Conservation (phyloP, 2,113 vertebrate species). For the Dipodomys stephensi region DNA sequence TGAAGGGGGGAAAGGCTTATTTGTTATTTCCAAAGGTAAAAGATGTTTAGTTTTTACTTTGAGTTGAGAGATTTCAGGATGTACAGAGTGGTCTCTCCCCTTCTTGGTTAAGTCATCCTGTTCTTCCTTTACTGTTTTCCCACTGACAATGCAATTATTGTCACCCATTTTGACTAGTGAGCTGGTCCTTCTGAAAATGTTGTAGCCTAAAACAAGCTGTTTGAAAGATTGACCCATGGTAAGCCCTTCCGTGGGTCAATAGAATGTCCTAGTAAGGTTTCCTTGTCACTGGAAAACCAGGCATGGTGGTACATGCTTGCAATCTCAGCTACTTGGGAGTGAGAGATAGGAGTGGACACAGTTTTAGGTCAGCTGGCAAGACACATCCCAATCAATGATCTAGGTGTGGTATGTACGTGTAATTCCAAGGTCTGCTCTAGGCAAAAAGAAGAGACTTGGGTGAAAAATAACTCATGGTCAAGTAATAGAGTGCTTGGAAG, state of each 20-base stretch:
- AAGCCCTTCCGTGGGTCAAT: constrained; percentile 14
- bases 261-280: background rate
- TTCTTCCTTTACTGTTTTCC: constrained; percentile 43
- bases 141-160: constrained; percentile 14
- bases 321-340: too few species aligned
- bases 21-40: constrained; percentile 52
- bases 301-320: too few species aligned
- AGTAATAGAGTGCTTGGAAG: background rate
- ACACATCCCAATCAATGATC: too few species aligned
- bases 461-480: too few species aligned
- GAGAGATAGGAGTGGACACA: too few species aligned
- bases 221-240: background rate
- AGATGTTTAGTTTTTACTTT: constrained; percentile 51
- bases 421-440: too few species aligned
- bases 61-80: constrained; percentile 23
- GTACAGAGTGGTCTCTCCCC: background rate
- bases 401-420: too few species aligned
- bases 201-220: constrained; percentile 11
- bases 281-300: too few species aligned
- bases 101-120: constrained; percentile 16
- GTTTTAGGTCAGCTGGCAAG: too few species aligned
- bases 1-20: background rate
- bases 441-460: too few species aligned
- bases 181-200: constrained; percentile 43
- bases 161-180: background rate